Percentiles rank a stretch among this genome's conserved stretches.
These are phyloP conservation scores for Sebastes alutus DNA, from an alignment of 2,797 vertebrate species.

Conservation along the genomic window DNA sequence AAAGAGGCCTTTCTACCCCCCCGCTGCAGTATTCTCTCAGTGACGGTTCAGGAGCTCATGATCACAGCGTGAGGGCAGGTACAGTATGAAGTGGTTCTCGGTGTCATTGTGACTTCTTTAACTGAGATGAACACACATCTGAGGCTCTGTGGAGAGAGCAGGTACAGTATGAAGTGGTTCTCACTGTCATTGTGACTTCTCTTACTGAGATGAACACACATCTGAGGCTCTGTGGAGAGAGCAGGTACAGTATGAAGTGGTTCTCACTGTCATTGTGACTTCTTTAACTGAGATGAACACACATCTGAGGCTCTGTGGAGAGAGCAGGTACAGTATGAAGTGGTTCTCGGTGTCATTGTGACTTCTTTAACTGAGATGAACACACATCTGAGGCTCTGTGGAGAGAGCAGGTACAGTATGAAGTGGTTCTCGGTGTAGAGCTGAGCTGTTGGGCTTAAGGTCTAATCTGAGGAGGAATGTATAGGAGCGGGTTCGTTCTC, in stretches of 20 bases:
- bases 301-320: background rate
- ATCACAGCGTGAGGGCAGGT: slow-evolving; percentile 73
- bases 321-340: background rate
- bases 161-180: too few species aligned
- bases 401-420: background rate
- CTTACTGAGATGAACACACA: too few species aligned
- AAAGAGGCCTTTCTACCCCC: background rate
- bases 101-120: too few species aligned
- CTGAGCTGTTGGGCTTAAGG: slow-evolving; percentile 13
- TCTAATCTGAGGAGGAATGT: slow-evolving; percentile 58
- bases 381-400: background rate
- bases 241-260: too few species aligned
- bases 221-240: too few species aligned
- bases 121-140: too few species aligned
- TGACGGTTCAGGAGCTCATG: slow-evolving; percentile 76
- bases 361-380: background rate
- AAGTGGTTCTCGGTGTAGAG: background rate
- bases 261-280: background rate
- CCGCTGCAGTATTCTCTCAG: background rate
- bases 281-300: background rate
- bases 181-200: background rate
- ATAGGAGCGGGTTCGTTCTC: slow-evolving; percentile 34
- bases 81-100: too few species aligned
- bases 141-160: too few species aligned
- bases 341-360: background rate